These are phyloP conservation scores for Montifringilla adamsi DNA, from an alignment of 2,113 vertebrate genomes.

Conservation along the genomic window DNA sequence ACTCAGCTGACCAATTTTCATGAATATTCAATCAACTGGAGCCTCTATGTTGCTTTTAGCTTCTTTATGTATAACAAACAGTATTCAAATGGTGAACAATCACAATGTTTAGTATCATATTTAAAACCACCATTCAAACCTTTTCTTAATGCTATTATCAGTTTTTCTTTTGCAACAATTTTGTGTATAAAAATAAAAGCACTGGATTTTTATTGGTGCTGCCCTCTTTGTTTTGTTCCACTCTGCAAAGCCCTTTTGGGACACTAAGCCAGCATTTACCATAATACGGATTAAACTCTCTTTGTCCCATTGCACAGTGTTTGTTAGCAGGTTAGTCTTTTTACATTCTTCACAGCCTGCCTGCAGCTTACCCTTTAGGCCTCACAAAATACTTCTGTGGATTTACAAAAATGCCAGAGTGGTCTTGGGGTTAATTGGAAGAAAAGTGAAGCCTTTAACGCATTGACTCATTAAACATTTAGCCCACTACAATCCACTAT, in stretches of 20 bases:
- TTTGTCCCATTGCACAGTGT: slow-evolving; percentile 85
- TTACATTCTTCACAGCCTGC: slow-evolving; percentile 86
- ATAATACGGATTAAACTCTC: slow-evolving; percentile 96
- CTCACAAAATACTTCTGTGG: slow-evolving; percentile 91
- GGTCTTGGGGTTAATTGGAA: slow-evolving; percentile 95
- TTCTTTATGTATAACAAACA: slow-evolving; percentile 83
- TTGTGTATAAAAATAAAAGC: slow-evolving; percentile 85
- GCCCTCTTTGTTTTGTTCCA: slow-evolving; percentile 83
- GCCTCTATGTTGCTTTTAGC: slow-evolving; percentile 72
- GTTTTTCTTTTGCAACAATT: slow-evolving; percentile 84
- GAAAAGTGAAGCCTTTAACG: slow-evolving; percentile 90
- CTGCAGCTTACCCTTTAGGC: slow-evolving; percentile 90
- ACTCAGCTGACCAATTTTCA: slow-evolving; percentile 53
- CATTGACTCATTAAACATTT: slow-evolving; percentile 93
- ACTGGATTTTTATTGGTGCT: slow-evolving; percentile 80
- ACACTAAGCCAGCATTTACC: slow-evolving; percentile 93
- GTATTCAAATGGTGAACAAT: slow-evolving; percentile 82
- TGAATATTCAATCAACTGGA: slow-evolving; percentile 62
- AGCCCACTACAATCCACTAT: slow-evolving; percentile 79
- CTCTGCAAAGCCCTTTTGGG: slow-evolving; percentile 88
- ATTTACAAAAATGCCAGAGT: slow-evolving; percentile 92
- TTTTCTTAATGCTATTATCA: slow-evolving; percentile 84
- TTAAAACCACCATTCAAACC: slow-evolving; percentile 82
- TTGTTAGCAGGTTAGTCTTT: slow-evolving; percentile 97
- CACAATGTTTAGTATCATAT: slow-evolving; percentile 85